Evolutionary conservation across 2,888 invertebrate genomes (phyloP).

Genomic region (Dryococelus australis): DNA sequence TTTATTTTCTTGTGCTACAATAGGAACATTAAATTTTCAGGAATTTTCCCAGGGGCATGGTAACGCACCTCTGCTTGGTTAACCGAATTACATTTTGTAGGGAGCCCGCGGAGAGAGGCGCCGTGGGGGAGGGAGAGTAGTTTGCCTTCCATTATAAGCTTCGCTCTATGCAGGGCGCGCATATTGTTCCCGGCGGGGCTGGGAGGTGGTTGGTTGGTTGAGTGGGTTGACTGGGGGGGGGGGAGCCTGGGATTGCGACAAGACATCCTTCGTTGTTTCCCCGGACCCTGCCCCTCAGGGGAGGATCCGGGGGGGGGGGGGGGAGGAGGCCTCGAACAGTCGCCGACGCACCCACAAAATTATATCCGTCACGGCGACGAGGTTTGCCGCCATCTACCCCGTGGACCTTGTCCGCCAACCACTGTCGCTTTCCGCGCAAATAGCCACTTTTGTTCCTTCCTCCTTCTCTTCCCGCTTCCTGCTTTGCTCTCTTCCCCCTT

Average conservation of each 20-base stretch:
- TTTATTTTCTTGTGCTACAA: not conserved
- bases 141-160: slow-evolving; percentile 16
- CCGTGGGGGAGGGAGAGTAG: not conserved
- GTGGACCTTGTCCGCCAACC: too few relatives aligned
- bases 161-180: not conserved
- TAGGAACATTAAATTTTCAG: slow-evolving; percentile 3
- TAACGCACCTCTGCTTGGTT: not conserved
- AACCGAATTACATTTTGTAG: slow-evolving; percentile 4
- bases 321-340: too few relatives aligned
- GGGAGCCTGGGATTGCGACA: not conserved
- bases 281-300: too few relatives aligned
- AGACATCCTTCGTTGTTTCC: not conserved
- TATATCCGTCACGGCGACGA: too few relatives aligned
- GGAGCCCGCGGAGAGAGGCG: not conserved
- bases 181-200: not conserved
- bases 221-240: not conserved
- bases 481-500: too few relatives aligned
- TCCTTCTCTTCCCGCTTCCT: too few relatives aligned
- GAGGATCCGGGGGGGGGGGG: too few relatives aligned
- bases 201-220: not conserved
- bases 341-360: too few relatives aligned
- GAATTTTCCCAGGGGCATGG: not conserved
- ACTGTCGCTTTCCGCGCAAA: too few relatives aligned
- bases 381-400: too few relatives aligned
- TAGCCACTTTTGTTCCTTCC: too few relatives aligned